Base-by-base conservation (phyloP, 2,113 vertebrate genomes). In the Isichthys henryi region DNA sequence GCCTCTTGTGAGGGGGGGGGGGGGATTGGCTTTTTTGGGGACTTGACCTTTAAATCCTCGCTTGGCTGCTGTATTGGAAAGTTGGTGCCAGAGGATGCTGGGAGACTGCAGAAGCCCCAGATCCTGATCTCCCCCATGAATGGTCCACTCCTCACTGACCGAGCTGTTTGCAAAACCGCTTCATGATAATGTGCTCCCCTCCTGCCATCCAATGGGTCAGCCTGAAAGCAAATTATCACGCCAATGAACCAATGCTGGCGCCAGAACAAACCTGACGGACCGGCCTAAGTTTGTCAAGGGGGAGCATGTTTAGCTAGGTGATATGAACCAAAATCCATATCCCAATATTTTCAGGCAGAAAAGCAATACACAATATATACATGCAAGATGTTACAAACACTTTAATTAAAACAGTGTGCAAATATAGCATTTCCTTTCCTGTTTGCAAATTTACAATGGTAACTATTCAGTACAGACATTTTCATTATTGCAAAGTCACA, bases 11-110 rank as follows among this genome's bases (percentile, higher is more conserved):
- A 92, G 92, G 93, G 88, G 88, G 91, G 92, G 92, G 91, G 91
- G 11, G 93, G n/a, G n/a, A n/a, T 91, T 92, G 89, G 91, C 94
- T 91, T 94, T 95, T 96, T 94, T 96, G 92, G 88, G 92, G 93
- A 93, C 93, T 93, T 96, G 95, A 96, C 95, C 96, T 96, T 95
- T 96, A 95, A 96, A 95, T 95, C 95, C 95, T 88, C 90, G 94
- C 93, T 94, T 95, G 93, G 93, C 94, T 95, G 92, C 94, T 90
- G 94, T 95, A 95, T 95, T 93, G 93, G 92, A 93, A 90, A 92
- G 91, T 92, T 92, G 90, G 89, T 91, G 91, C 90, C 92, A 91
- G 90, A 92, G 92, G 92, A 91, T 90, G 39, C 80, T 50, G 39
- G 89, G 90, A 90, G 90, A 95, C 39, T 48, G 45, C 21, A 84